Percentiles rank a stretch among this genome's conserved stretches.
These are phyloP conservation scores for Phenacoccus solenopsis DNA, from an alignment of 1,140 invertebrate genomes.

Conservation along the genomic window DNA sequence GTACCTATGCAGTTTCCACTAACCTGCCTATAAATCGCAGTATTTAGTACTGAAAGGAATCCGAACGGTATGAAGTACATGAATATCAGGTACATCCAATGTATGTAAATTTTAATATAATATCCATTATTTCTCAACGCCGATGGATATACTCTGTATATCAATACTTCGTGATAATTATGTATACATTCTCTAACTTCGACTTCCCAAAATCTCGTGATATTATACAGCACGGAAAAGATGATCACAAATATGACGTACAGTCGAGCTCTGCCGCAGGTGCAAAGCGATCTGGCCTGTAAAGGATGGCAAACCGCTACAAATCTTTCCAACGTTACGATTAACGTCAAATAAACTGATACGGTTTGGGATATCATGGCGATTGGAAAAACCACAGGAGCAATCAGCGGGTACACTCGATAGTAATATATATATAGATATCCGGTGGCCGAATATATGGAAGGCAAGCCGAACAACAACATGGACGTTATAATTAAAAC, in stretches of 20 bases:
- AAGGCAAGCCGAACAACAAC: constrained; percentile 72
- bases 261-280: constrained; percentile 70
- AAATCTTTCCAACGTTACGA: constrained; percentile 89
- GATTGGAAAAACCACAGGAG: constrained; percentile 71
- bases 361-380: constrained; percentile 81
- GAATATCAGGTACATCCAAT: constrained; percentile 82
- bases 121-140: constrained; percentile 50
- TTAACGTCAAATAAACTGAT: constrained; percentile 87
- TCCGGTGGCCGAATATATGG: constrained; percentile 62
- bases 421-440: constrained; percentile 63
- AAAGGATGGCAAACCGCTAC: constrained; percentile 92
- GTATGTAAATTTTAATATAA: constrained; percentile 78
- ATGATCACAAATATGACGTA: constrained; percentile 72
- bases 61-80: constrained; percentile 84
- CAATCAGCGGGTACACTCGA: constrained; percentile 64
- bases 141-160: constrained; percentile 59
- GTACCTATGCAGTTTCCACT: constrained; percentile 29
- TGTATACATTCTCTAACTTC: constrained; percentile 22
- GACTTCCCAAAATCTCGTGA: constrained; percentile 49
- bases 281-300: constrained; percentile 74
- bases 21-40: constrained; percentile 70
- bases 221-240: constrained; percentile 76
- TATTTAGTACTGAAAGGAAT: constrained; percentile 72
- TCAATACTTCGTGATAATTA: constrained; percentile 40
- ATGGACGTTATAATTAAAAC: constrained; percentile 74